These are phyloP conservation scores for Piprites chloris DNA, from an alignment of 2,113 vertebrate genomes.

Conservation along the genomic window DNA sequence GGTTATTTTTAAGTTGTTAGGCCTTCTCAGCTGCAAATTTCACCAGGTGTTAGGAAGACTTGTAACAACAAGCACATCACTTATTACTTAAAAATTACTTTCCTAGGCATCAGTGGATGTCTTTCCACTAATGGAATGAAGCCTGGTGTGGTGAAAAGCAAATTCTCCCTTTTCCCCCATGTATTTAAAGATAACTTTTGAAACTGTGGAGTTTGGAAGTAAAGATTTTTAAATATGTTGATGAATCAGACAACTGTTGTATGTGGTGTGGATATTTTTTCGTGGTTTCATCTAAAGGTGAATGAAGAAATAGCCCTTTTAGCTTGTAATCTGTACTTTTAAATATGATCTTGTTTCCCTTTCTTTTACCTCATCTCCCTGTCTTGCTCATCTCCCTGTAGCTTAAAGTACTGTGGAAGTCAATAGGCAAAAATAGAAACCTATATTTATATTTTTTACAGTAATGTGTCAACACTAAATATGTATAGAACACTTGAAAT, in stretches of 20 bases:
- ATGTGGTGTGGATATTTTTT: background rate
- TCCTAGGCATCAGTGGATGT: slow-evolving; percentile 24
- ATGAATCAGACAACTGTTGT: background rate
- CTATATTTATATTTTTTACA: background rate
- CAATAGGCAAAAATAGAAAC: background rate
- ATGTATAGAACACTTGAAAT: background rate
- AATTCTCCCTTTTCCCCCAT: background rate
- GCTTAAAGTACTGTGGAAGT: background rate
- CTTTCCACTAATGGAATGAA: slow-evolving; percentile 39
- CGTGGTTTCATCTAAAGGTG: background rate
- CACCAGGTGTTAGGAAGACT: slow-evolving; percentile 56
- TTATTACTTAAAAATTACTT: slow-evolving; percentile 60
- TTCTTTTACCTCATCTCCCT: background rate
- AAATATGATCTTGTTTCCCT: background rate
- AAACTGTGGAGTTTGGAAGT: background rate
- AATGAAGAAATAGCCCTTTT: background rate
- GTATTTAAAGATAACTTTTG: background rate
- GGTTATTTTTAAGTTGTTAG: slow-evolving; percentile 68
- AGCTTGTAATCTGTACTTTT: background rate
- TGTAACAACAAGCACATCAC: slow-evolving; percentile 19
- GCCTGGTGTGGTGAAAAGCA: background rate
- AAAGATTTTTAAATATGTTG: background rate
- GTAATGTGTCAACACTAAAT: background rate
- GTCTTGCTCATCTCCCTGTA: background rate
- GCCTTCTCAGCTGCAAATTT: slow-evolving; percentile 52